Evolutionary conservation across 2,888 invertebrate genomes (phyloP), one percentile per base, ranked within the genome.

Genomic region (Taphrorychus bicolor): DNA sequence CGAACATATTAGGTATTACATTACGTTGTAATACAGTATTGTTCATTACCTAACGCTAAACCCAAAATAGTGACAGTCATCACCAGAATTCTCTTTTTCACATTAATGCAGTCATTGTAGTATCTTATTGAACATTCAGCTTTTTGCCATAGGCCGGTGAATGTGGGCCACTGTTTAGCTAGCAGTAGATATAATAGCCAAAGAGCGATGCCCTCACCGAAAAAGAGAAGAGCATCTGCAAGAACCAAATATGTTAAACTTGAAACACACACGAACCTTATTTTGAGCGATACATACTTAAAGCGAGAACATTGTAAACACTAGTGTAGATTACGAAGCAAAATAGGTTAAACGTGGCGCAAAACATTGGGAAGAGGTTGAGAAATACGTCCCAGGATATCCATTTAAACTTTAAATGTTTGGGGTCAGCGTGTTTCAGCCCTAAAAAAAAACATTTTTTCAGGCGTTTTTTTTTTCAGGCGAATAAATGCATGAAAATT

Each of bases 101-200:
- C 64, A 51, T 73, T 72, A 16, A 32, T 51, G 18, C 59, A 53
- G 5, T 66, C 32, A 58, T 70, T 67, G 40, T 74, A 73, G 23
- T 48, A 58, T 48, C 56, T 68, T 64, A 72, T 72, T 14, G 70
- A 68, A 7, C 57, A 51, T 60, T 73, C 73, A 0, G 74, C 58
- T 7, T 48, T 48, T 21, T 69, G 51, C 74, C 75, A 75, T 59
- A 74, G 70, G 62, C 72, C 71, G 4, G 73, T 63, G 54, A 72
- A 73, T 16, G 62, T 58, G 2, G 74, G 73, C 74, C 74, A 75
- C 48, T 71, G 48, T 41, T 66, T 56, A 2, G 71, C 64, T 41
- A 73, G 49, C 67, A 70, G 66, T 3, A 72, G 59, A 32, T 72
- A 62, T 5, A 73, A 23, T 11, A 69, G 5, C 14, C 32, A 45